These are phyloP conservation scores for Clarias magur DNA, from an alignment of 2,113 vertebrate genomes.

Conservation along the genomic window DNA sequence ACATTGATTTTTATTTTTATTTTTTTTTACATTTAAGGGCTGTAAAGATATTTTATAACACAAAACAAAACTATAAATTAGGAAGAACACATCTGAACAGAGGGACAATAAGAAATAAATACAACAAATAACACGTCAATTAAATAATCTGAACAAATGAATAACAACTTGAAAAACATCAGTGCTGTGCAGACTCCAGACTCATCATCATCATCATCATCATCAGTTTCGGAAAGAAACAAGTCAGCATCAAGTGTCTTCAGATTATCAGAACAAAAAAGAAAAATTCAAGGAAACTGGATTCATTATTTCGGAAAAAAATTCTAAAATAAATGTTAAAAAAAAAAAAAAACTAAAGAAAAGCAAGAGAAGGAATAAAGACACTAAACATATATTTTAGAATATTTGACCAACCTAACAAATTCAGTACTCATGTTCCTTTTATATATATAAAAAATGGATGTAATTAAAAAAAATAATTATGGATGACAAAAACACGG, in stretches of 20 bases:
- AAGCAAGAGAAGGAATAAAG: not conserved
- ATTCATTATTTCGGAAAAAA: not conserved
- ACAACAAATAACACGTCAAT: not conserved
- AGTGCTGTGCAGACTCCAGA: conserved; percentile 3
- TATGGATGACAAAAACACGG: not conserved
- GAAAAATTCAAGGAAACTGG: not conserved
- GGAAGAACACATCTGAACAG: not conserved
- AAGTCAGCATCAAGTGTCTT: not conserved
- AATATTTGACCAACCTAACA: not conserved
- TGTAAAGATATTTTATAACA: not conserved
- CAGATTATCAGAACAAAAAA: not conserved
- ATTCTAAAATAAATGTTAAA: not conserved
- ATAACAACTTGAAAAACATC: not conserved
- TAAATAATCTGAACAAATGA: not conserved
- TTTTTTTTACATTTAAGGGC: not conserved
- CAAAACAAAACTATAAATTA: not conserved
- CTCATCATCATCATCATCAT: not conserved
- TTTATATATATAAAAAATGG: not conserved
- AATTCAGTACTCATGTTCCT: not conserved
- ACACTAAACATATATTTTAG: not conserved
- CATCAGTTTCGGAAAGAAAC: too few relatives aligned
- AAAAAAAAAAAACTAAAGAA: not conserved
- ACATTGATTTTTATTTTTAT: not conserved
- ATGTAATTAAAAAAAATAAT: not conserved
- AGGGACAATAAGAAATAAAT: not conserved